Evolutionary conservation across 2,797 vertebrate species (phyloP).

Genomic region (Delichon dasypus): DNA sequence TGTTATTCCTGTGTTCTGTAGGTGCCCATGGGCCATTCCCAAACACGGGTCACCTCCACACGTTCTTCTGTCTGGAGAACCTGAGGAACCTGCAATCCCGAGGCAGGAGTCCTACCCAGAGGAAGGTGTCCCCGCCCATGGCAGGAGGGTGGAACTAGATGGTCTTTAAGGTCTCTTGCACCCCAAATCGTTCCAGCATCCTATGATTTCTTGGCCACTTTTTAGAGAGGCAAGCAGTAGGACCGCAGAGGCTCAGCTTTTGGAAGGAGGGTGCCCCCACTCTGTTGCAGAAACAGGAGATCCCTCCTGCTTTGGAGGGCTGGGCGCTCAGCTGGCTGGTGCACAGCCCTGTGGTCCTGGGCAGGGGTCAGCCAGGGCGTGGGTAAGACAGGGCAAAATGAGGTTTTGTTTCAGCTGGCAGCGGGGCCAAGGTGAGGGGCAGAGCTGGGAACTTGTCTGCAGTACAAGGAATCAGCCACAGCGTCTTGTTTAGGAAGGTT

Average conservation of each 20-base stretch:
- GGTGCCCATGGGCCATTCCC: background rate
- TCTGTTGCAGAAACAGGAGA: fast-evolving
- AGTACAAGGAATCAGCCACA: background rate
- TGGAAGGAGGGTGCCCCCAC: background rate
- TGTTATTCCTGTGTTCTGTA: background rate
- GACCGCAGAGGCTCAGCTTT: background rate
- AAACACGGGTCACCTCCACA: fast-evolving
- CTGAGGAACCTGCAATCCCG: background rate
- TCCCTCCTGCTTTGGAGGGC: background rate
- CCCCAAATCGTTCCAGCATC: background rate
- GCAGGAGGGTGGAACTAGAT: background rate
- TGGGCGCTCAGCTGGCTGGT: background rate
- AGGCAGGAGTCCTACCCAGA: background rate
- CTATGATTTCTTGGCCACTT: background rate
- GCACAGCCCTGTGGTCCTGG: fast-evolving
- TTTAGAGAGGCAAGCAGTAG: background rate
- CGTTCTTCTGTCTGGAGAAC: background rate
- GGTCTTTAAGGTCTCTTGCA: background rate
- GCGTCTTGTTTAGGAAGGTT: background rate
- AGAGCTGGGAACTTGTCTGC: background rate
- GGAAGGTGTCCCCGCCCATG: background rate
- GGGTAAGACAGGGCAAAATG: background rate
- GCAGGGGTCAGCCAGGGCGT: background rate
- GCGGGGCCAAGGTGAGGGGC: background rate
- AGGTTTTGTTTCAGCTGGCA: background rate